Evolutionary conservation across 2,888 invertebrate species (phyloP).

Genomic region (Trachelus troglodyta): DNA sequence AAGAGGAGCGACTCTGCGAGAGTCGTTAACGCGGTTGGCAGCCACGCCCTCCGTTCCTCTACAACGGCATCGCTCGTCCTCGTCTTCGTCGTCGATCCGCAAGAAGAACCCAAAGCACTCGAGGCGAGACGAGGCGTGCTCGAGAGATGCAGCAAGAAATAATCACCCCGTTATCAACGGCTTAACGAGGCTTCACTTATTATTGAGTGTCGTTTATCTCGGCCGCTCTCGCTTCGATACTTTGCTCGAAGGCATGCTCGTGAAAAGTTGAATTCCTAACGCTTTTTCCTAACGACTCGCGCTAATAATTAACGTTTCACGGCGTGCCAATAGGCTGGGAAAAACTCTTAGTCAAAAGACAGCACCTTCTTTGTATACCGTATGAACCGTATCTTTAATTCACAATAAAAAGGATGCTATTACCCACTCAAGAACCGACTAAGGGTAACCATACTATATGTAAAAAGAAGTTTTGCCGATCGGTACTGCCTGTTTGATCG

Average conservation of each 20-base stretch:
- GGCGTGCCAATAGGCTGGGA: constrained; percentile 25
- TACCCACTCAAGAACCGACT: neutral
- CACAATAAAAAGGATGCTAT: neutral
- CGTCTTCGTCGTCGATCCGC: constrained; percentile 21
- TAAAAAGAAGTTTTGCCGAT: neutral
- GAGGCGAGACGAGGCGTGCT: constrained; percentile 36
- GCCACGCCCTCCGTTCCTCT: constrained; percentile 47
- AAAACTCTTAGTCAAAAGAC: neutral
- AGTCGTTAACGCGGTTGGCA: constrained; percentile 54
- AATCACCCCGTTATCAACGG: constrained; percentile 48
- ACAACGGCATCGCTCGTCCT: constrained; percentile 1
- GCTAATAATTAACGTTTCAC: constrained; percentile 37
- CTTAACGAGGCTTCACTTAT: constrained; percentile 51
- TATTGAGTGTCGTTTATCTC: constrained; percentile 45
- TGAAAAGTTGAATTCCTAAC: neutral
- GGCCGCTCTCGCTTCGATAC: constrained; percentile 11
- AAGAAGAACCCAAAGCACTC: constrained; percentile 40
- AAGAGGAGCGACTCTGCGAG: constrained; percentile 25
- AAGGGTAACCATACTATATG: neutral
- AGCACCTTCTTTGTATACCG: neutral
- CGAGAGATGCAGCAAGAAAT: constrained; percentile 41
- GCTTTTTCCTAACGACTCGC: constrained; percentile 30
- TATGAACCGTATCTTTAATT: neutral
- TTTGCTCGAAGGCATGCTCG: neutral
- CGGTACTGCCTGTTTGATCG: neutral